Conservation (phyloP, 2,888 invertebrate species). For the Lampropteryx suffumata region DNA sequence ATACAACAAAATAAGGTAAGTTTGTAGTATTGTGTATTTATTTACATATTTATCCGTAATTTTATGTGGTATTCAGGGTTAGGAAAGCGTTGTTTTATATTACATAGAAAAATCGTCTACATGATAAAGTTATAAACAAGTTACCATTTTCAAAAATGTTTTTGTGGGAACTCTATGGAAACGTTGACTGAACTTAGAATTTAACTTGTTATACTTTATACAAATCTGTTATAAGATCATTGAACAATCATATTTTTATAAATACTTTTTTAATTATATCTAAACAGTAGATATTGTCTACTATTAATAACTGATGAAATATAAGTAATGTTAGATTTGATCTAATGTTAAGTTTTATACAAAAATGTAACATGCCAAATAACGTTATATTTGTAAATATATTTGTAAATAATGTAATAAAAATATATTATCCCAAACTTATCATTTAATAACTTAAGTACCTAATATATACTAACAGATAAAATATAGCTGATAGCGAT, state of each 20-base stretch:
- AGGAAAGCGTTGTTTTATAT: constrained; percentile 7
- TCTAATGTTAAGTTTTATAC: not conserved
- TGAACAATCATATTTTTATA: no score
- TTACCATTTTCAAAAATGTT: constrained; percentile 16
- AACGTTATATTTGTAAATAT: constrained; percentile 22
- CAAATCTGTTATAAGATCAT: no score
- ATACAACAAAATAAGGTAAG: not conserved
- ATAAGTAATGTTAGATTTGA: no score
- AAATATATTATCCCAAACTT: constrained; percentile 11
- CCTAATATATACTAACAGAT: not conserved
- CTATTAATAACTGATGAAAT: no score
- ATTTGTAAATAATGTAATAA: constrained; percentile 37
- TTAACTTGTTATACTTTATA: not conserved
- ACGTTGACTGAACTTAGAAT: constrained; percentile 6
- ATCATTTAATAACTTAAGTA: constrained; percentile 11
- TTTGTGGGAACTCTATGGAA: constrained; percentile 3
- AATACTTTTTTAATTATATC: no score
- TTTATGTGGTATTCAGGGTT: constrained; percentile 20
- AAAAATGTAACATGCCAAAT: constrained; percentile 27
- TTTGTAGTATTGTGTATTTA: not conserved
- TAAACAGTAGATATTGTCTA: no score
- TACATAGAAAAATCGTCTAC: not conserved
- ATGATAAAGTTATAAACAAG: constrained; percentile 26
- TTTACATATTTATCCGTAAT: constrained; percentile 13
- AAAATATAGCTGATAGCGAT: constrained; percentile 6